Percentiles rank a stretch among this genome's conserved stretches.
These are phyloP conservation scores for Herminia tarsipennalis DNA, from an alignment of 2,888 invertebrate species.

Conservation along the genomic window DNA sequence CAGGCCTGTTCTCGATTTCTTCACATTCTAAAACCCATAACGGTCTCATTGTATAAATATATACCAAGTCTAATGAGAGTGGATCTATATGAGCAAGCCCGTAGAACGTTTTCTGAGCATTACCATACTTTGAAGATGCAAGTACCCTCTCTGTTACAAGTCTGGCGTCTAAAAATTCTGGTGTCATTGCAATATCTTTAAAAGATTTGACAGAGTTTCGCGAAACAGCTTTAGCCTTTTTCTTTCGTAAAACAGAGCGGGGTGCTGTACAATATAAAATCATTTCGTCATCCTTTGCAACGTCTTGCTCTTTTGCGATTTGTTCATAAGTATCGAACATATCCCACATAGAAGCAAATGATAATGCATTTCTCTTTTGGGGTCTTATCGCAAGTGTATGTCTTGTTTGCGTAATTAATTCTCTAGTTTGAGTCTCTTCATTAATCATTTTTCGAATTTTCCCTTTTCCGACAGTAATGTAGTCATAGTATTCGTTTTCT, in stretches of 20 bases:
- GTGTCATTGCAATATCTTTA: conserved; percentile 57
- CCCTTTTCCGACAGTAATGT: conserved; percentile 88
- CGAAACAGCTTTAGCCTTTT: conserved; percentile 45
- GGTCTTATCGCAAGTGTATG: conserved; percentile 86
- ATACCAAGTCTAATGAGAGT: conserved; percentile 86
- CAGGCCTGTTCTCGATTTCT: conserved; percentile 82
- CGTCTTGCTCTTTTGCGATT: conserved; percentile 60
- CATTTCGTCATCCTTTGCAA: conserved; percentile 74
- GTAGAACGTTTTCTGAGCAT: conserved; percentile 89
- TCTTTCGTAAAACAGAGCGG: conserved; percentile 62
- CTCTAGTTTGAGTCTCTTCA: conserved; percentile 90
- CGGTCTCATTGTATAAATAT: conserved; percentile 87
- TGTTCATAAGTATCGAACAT: conserved; percentile 90
- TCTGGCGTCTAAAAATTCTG: conserved; percentile 86
- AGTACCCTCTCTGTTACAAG: conserved; percentile 90
- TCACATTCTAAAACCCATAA: conserved; percentile 88
- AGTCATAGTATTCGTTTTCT: conserved; percentile 88
- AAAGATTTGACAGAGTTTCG: conserved; percentile 54
- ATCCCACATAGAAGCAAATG: conserved; percentile 91
- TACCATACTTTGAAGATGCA: conserved; percentile 87
- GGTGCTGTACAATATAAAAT: conserved; percentile 75
- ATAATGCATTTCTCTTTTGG: conserved; percentile 82
- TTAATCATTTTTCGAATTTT: conserved; percentile 87
- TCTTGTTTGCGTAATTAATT: conserved; percentile 86
- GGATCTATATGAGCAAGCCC: conserved; percentile 88